These are phyloP conservation scores for Pangasianodon gigas DNA, from an alignment of 2,113 vertebrate genomes.

Conservation along the genomic window DNA sequence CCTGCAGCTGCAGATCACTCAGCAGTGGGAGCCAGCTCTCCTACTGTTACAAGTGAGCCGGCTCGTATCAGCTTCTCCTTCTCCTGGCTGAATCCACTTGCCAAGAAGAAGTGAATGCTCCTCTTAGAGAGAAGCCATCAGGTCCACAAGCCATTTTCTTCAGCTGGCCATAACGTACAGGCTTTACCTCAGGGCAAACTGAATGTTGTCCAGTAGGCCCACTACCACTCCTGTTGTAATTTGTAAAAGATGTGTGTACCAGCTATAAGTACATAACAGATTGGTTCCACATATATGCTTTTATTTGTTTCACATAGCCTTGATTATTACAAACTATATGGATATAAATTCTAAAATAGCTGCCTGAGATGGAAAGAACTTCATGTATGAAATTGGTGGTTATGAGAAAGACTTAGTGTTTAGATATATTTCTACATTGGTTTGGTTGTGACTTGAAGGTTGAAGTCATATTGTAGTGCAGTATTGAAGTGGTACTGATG, in stretches of 20 bases:
- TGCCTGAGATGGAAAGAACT: neutral
- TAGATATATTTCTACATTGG: no score
- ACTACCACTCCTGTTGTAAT: neutral
- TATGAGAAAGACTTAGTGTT: no score
- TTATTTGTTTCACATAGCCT: neutral
- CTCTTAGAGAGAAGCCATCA: neutral
- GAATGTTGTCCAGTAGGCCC: neutral
- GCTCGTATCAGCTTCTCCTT: constrained; percentile 60
- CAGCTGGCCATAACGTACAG: neutral
- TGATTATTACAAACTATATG: neutral
- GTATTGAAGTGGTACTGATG: neutral
- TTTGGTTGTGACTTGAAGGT: neutral
- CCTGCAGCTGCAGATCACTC: constrained; percentile 29
- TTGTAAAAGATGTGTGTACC: neutral
- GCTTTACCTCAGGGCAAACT: neutral
- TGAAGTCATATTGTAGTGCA: neutral
- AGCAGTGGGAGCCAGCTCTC: constrained; percentile 8
- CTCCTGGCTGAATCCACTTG: constrained; percentile 62
- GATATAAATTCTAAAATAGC: neutral
- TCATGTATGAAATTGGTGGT: neutral
- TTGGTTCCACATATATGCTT: neutral
- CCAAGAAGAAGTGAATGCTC: constrained; percentile 51
- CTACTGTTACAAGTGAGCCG: constrained; percentile 35
- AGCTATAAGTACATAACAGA: neutral
- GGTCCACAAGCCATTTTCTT: neutral